Conservation (phyloP, 2,797 vertebrate species). For the Synaphobranchus kaupii region DNA sequence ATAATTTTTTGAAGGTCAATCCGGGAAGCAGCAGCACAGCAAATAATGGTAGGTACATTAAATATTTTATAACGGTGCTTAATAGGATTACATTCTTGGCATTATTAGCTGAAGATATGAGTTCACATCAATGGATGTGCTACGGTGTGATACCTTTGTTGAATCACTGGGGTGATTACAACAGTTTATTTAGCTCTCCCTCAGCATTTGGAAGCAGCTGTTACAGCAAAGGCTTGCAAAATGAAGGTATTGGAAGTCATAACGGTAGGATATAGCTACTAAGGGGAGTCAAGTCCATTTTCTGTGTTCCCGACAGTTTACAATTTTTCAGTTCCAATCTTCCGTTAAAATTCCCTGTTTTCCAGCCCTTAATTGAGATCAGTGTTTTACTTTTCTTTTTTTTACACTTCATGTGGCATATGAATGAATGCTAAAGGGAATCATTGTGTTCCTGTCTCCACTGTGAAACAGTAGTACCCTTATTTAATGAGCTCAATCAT, state of each 20-base stretch:
- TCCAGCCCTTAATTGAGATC: no score
- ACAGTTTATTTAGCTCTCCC: not conserved
- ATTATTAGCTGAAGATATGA: not conserved
- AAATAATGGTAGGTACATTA: not conserved
- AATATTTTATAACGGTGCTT: not conserved
- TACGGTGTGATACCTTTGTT: not conserved
- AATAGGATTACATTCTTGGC: not conserved
- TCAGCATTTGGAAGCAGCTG: not conserved
- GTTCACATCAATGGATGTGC: not conserved
- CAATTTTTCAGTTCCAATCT: not conserved
- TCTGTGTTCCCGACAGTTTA: not conserved
- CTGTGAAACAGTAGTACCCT: not conserved
- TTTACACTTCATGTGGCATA: not conserved
- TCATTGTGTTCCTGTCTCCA: not conserved
- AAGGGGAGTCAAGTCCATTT: not conserved
- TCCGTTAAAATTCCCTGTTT: not conserved
- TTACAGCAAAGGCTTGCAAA: not conserved
- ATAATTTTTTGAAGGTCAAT: not conserved
- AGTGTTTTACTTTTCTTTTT: not conserved
- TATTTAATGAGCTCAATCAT: not conserved
- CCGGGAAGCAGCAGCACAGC: not conserved
- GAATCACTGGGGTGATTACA: not conserved
- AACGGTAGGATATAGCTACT: constrained; percentile 1
- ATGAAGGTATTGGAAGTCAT: not conserved
- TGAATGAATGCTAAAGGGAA: not conserved